Conservation (phyloP, 2,888 invertebrate species). For the Myopa testacea region DNA sequence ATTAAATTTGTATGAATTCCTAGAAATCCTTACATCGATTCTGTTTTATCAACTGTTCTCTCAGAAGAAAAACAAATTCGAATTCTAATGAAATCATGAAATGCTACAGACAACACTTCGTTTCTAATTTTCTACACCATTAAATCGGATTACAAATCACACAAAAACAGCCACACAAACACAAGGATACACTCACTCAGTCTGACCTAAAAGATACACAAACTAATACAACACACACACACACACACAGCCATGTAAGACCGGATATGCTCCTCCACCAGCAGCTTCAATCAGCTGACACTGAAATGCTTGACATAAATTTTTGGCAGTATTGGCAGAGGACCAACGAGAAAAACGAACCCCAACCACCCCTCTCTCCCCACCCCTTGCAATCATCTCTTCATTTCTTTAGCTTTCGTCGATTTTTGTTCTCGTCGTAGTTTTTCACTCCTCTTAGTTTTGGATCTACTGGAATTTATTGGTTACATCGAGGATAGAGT, state of each 20-base stretch:
- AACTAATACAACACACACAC: not conserved
- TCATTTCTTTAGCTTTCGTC: not conserved
- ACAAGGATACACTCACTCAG: constrained; percentile 29
- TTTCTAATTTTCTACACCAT: constrained; percentile 53
- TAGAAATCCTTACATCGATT: too few species aligned
- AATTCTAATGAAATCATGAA: not conserved
- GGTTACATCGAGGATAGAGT: constrained; percentile 7
- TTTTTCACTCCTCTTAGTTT: not conserved
- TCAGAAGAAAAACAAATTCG: not conserved
- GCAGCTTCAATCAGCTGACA: constrained; percentile 27
- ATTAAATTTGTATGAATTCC: too few species aligned
- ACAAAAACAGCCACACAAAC: constrained; percentile 10
- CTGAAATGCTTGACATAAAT: constrained; percentile 36
- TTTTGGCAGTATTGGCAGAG: constrained; percentile 32
- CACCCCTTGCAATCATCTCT: not conserved
- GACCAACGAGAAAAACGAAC: not conserved
- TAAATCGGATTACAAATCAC: constrained; percentile 45
- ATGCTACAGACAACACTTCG: constrained; percentile 41
- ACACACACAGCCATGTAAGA: not conserved
- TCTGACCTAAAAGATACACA: constrained; percentile 6
- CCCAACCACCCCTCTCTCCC: too few species aligned
- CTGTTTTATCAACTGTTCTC: too few species aligned
- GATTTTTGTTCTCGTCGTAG: constrained; percentile 2
- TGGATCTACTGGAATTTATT: constrained; percentile 28
- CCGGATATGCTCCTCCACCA: not conserved